Percentiles rank a stretch among this genome's conserved stretches.
Evolutionary conservation across 2,113 vertebrate genomes (phyloP).

Genomic region (Pollachius pollachius): DNA sequence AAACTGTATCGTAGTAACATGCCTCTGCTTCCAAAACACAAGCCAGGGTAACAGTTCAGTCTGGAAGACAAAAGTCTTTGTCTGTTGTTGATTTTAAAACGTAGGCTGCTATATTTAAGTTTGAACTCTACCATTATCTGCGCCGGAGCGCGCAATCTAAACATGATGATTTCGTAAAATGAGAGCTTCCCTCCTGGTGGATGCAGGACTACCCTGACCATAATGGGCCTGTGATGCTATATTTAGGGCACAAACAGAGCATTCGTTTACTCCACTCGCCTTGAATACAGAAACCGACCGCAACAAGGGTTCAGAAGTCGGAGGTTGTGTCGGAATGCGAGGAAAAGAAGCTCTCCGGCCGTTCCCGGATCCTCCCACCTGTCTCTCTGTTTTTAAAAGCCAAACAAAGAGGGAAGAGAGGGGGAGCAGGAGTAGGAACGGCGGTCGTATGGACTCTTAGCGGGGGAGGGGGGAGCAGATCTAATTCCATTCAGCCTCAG

Average conservation of each 20-base stretch:
- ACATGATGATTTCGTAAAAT: slow-evolving; percentile 52
- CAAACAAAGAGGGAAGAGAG: slow-evolving; percentile 21
- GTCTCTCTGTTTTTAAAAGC: slow-evolving; percentile 45
- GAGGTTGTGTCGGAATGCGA: slow-evolving; percentile 28
- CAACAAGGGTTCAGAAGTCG: slow-evolving; percentile 46
- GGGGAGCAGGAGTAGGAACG: background rate
- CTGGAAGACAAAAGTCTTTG: slow-evolving; percentile 62
- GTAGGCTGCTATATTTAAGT: slow-evolving; percentile 56
- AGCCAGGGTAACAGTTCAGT: slow-evolving; percentile 38
- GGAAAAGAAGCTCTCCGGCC: slow-evolving; percentile 26
- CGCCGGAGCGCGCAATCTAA: slow-evolving; percentile 49
- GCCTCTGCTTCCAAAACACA: slow-evolving; percentile 42
- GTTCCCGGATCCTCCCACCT: slow-evolving; percentile 39
- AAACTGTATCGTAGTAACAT: slow-evolving; percentile 31
- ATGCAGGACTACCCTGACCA: slow-evolving; percentile 50
- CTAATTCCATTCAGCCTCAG: slow-evolving; percentile 61
- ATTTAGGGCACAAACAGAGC: slow-evolving; percentile 61
- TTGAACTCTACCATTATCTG: slow-evolving; percentile 62
- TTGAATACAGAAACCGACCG: slow-evolving; percentile 40
- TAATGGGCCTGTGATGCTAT: slow-evolving; percentile 68
- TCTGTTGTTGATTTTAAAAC: slow-evolving; percentile 36
- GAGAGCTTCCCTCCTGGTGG: slow-evolving; percentile 39
- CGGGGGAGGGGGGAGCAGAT: slow-evolving; percentile 36
- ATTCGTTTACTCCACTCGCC: slow-evolving; percentile 39
- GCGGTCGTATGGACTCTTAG: slow-evolving; percentile 16